Evolutionary conservation across 2,888 invertebrate species (phyloP), one percentile per base, ranked within the genome.

Genomic region (Drosophila suboccidentalis): DNA sequence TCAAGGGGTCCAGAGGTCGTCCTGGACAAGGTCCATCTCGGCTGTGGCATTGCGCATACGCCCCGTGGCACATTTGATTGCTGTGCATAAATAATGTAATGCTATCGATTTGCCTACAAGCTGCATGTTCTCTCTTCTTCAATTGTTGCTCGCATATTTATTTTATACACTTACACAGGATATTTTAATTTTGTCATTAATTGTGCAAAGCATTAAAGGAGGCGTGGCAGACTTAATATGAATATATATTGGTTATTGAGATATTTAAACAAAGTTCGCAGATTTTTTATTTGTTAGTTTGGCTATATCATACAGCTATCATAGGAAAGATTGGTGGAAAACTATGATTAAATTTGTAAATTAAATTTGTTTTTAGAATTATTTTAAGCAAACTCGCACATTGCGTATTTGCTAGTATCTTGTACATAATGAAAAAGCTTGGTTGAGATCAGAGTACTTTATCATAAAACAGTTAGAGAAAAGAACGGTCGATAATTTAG

Each of bases 21-120:
- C n/a, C 57, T 75, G 76, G 80, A 55, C 76, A 67, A 67, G 60
- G 78, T 78, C 75, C 75, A 63, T 43, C 57, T 36, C 11, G 5
- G 22, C 36, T 36, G 17, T 44, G 49, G 39, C 64, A 66, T 74
- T 75, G 71, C 84, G 87, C 78, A 84, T 87, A 84, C 89, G 87
- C 78, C 89, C 87, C 87, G 87, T 75, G 89, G 83, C 89, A 86
- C 88, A 80, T 73, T 86, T 85, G 84, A 85, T 85, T 85, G 84
- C 82, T 58, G 64, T 58, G 84, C 87, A 85, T 85, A 89, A 85
- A 85, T 85, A 85, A 75, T 71, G 68, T 63, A 66, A 71, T 70
- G 61, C 57, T 62, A 50, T 55, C 74, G 69, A 75, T 80, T 75
- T 71, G 75, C 80, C 55, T 49, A 60, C 66, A 54, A 53, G 61